Percentiles rank a stretch among this genome's conserved stretches.
These are phyloP conservation scores for Araneus ventricosus DNA, from an alignment of 1,140 invertebrate genomes.

Conservation along the genomic window DNA sequence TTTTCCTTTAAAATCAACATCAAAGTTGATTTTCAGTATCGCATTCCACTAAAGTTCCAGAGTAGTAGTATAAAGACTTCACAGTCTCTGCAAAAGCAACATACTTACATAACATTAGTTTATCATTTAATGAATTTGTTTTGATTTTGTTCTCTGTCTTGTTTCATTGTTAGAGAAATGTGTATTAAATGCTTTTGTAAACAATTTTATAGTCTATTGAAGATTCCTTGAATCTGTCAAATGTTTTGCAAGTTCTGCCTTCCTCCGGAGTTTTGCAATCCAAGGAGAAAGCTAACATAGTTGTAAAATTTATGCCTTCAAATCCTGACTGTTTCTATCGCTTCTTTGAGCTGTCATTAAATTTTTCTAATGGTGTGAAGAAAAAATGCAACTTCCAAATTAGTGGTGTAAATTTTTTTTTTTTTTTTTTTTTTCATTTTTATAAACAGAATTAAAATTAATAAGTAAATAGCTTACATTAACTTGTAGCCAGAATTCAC, in stretches of 20 bases:
- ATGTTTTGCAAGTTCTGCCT: constrained; percentile 8
- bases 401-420: neutral
- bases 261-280: neutral
- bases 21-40: no score
- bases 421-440: neutral
- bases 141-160: no score
- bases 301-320: constrained; percentile 26
- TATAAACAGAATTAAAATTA: neutral
- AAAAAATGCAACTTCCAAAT: constrained; percentile 26
- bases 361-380: neutral
- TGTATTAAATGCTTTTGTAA: no score
- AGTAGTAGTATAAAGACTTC: no score
- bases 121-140: no score
- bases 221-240: neutral
- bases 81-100: no score
- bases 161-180: no score
- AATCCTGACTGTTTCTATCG: neutral
- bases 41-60: no score
- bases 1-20: no score
- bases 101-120: no score
- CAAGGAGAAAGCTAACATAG: constrained; percentile 6
- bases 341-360: neutral
- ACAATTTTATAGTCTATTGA: neutral
- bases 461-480: neutral
- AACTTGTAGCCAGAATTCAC: neutral